Evolutionary conservation across 2,797 vertebrate genomes (phyloP).

Genomic region (Chiloscyllium punctatum): DNA sequence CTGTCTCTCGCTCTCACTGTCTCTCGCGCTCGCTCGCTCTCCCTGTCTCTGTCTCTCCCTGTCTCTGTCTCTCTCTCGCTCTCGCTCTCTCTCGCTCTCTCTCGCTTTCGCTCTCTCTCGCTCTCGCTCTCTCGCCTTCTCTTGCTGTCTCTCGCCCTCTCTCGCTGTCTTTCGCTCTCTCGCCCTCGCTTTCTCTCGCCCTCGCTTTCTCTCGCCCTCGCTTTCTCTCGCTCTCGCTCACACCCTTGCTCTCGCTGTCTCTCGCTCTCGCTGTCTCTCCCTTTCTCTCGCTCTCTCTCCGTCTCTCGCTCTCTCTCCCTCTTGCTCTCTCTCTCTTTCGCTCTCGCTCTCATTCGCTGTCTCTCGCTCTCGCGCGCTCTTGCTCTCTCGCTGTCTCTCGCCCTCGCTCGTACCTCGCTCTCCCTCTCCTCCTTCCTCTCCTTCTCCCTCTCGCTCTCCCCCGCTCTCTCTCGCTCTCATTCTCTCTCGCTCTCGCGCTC

Average conservation of each 20-base stretch:
- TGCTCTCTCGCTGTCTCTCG: not conserved
- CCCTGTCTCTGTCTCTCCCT: conserved; percentile 31
- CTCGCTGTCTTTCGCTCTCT: not conserved
- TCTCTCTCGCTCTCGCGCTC: conserved; percentile 31
- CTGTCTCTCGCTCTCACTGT: too few relatives aligned
- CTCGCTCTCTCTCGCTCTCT: too few relatives aligned
- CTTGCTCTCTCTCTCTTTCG: conserved; percentile 11
- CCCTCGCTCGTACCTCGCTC: not conserved
- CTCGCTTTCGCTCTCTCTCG: not conserved
- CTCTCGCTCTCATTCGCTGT: too few relatives aligned
- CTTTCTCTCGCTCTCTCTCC: conserved; percentile 22
- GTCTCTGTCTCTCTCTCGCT: not conserved
- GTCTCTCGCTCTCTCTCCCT: too few relatives aligned
- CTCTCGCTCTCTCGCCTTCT: conserved; percentile 26
- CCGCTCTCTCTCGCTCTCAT: too few relatives aligned
- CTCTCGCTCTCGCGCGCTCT: not conserved
- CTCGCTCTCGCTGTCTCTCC: conserved; percentile 13
- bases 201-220: conserved; percentile 35
- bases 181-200: not conserved
- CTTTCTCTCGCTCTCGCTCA: conserved; percentile 3
- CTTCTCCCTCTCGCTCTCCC: not conserved
- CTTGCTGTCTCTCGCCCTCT: conserved; percentile 36
- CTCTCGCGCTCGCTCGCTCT: conserved; percentile 27
- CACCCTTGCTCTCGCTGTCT: too few relatives aligned
- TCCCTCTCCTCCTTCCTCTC: not conserved